Evolutionary conservation across 2,888 invertebrate genomes (phyloP), one percentile per base, ranked within the genome.

Genomic region (Ecdyonurus torrentis): DNA sequence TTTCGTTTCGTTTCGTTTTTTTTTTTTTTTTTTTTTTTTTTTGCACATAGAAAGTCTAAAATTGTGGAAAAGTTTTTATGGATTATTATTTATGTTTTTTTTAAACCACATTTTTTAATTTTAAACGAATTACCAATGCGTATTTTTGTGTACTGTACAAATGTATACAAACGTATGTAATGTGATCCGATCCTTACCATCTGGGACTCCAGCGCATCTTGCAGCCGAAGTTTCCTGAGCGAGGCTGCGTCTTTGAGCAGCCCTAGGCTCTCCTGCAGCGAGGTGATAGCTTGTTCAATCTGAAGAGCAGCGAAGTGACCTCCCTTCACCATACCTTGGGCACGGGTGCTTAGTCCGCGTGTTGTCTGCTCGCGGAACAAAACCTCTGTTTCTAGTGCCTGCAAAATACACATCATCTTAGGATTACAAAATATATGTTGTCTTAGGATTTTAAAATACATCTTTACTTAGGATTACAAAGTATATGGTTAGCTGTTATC

Each of bases 301-400:
- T 86, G 82, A 1, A 81, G 77, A 0, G 86, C 78, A 1, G 93
- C 91, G 74, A 91, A 92, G 77, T 97, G 96, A 0, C 89, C 88
- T 67, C 88, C 85, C 2, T 87, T 80, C 2, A 89, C 79, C 82
- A 96, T 87, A 68, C 87, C 83, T 3, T 83, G 79, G 0, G 91
- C 92, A 65, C 92, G 82, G 18, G 80, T 81, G 1, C 85, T 77
- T 1, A 96, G 77, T 0, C 85, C 82, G 3, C 84, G 81, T 2
- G 95, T 85, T 0, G 91, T 82, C 0, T 93, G 89, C 73, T 96
- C 94, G 70, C 91, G 86, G 0, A 93, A 88, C 10, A 87, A 79
- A 7, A 95, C 78, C 72, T 97, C 96, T 0, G 91, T 88, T 73
- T 97, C 96, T 50, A 98, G 72, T 0, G 88, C 86, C 71, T 79